Evolutionary conservation across 2,888 invertebrate genomes (phyloP), one percentile per base, ranked within the genome.

Genomic region (Metopia argyrocephala): DNA sequence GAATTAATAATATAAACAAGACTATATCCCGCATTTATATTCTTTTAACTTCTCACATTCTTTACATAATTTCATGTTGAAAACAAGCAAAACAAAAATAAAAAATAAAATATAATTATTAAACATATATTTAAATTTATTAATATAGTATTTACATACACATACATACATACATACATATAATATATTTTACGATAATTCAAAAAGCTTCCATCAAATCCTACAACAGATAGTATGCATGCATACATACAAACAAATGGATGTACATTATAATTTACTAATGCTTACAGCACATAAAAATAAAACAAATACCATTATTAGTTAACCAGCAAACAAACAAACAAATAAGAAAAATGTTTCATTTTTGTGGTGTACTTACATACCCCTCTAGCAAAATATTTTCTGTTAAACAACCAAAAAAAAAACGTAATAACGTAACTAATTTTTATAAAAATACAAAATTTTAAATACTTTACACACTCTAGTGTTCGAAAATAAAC

Each of bases 1-100:
- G n/a, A n/a, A n/a, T n/a, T n/a, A n/a, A n/a, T n/a, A n/a, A 38
- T 38, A 15, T 38, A 61, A 71, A 71, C 45, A 65, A 78, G 71
- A 78, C 78, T 78, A 65, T 78, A 71, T 71, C 70, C 70, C 65
- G 78, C 78, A 78, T 78, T 78, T 78, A 78, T 71, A 59, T 71
- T 71, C 15, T 71, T 65, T 54, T 59, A 61, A 78, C 56, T 69
- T 76, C 62, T 38, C 25, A 69, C 56, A 65, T 70, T 76, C 65
- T 57, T 48, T 50, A 15, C 20, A 28, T 76, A 46, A 66, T 71
- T 71, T 78, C 59, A 71, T 61, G 59, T 59, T 71, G 20, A 71
- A 70, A 54, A 59, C 20, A 56, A 38, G 45, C 45, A 52, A 65
- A 48, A 27, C 28, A 57, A 69, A 59, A 46, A 70, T 59, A 48